These are phyloP conservation scores for Phocides pigmalion DNA, from an alignment of 1,140 invertebrate species.

Conservation along the genomic window DNA sequence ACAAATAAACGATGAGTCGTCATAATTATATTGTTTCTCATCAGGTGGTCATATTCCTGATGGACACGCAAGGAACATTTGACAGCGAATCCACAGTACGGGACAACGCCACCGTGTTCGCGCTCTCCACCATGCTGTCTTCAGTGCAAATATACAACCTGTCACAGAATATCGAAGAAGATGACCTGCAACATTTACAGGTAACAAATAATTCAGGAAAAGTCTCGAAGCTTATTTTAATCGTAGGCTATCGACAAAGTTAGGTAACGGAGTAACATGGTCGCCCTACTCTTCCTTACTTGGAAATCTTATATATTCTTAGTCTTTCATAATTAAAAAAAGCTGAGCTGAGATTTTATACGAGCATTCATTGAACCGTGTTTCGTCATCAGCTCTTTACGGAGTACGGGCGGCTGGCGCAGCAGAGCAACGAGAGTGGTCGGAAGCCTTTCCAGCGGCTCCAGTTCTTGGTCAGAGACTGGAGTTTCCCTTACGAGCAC, in stretches of 20 bases:
- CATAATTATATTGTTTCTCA: too few relatives aligned
- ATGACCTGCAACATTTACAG: slow-evolving; percentile 97
- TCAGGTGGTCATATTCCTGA: slow-evolving; percentile 92
- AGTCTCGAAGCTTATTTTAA: too few relatives aligned
- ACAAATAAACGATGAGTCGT: too few relatives aligned
- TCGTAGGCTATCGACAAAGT: too few relatives aligned
- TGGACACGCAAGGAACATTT: slow-evolving; percentile 99
- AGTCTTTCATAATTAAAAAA: too few relatives aligned
- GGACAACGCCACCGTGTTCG: slow-evolving; percentile 98
- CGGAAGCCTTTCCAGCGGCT: slow-evolving; percentile 97
- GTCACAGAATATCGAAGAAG: slow-evolving; percentile 97
- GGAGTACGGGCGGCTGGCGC: slow-evolving; percentile 97
- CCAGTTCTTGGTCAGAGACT: slow-evolving; percentile 98
- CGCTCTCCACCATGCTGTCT: slow-evolving; percentile 96
- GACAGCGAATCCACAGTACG: slow-evolving; percentile 98
- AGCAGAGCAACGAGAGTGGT: slow-evolving; percentile 90
- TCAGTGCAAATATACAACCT: slow-evolving; percentile 98
- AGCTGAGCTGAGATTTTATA: too few relatives aligned
- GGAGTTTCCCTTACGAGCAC: slow-evolving; percentile 99
- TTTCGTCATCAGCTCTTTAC: slow-evolving; percentile 91
- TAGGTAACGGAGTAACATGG: too few relatives aligned
- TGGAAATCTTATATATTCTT: too few relatives aligned
- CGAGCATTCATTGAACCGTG: too few relatives aligned
- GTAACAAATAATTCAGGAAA: too few relatives aligned
- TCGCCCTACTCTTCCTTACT: too few relatives aligned